Evolutionary conservation across 2,797 vertebrate species (phyloP).

Genomic region (Benthosema pterotum): DNA sequence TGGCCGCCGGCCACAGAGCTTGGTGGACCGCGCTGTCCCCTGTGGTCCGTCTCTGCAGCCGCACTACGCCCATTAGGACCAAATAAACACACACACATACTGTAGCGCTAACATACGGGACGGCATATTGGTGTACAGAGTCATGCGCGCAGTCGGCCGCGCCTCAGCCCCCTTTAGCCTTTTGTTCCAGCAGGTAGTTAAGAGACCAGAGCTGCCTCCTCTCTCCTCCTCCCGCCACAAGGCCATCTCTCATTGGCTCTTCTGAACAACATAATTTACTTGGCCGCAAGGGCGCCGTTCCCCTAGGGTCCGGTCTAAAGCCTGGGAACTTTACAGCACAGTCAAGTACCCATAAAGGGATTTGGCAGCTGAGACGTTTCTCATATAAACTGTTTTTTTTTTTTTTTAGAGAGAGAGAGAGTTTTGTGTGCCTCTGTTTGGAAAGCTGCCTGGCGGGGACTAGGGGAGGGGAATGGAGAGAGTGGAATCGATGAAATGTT

Average conservation of each 20-base stretch:
- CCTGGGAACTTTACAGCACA: constrained; percentile 53
- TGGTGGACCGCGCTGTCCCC: constrained; percentile 27
- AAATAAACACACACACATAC: constrained; percentile 19
- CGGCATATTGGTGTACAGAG: constrained; percentile 10
- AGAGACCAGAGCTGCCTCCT: constrained; percentile 15
- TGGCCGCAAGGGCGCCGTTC: constrained; percentile 36
- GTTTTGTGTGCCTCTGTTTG: background rate
- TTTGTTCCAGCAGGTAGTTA: constrained; percentile 30
- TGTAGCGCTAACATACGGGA: constrained; percentile 6
- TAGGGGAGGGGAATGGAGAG: too few relatives aligned
- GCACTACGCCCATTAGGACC: constrained; percentile 27
- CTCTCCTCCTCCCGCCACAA: constrained; percentile 9
- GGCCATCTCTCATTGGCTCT: constrained; percentile 20
- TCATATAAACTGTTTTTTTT: constrained; percentile 36
- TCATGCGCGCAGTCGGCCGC: background rate
- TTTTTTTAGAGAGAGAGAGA: too few relatives aligned
- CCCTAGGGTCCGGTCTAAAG: constrained; percentile 18
- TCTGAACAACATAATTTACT: constrained; percentile 53
- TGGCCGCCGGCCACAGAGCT: constrained; percentile 35
- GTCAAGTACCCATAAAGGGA: constrained; percentile 61
- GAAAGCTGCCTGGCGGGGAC: too few relatives aligned
- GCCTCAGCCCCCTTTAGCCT: constrained; percentile 13
- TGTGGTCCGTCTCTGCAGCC: constrained; percentile 39
- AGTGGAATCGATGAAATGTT: background rate
- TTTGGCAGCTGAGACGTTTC: constrained; percentile 44